phyloP scores from a whole-genome alignment of 2,797 vertebrate species.

The Peromyscus aztecus region DNA sequence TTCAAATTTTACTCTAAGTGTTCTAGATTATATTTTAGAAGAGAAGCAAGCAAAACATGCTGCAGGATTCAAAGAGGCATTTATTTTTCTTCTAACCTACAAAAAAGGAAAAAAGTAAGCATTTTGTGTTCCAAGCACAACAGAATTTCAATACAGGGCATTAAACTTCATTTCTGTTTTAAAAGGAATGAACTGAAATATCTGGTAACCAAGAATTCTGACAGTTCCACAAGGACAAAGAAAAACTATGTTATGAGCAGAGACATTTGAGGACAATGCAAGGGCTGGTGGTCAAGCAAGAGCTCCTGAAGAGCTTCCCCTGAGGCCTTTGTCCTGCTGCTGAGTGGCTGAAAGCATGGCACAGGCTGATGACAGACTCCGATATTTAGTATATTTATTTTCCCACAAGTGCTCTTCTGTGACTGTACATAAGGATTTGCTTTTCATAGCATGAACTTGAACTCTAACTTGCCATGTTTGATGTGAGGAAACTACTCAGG shows the following conservation, averaged over 20 bases:
- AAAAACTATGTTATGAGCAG: not conserved
- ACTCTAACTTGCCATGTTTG: not conserved
- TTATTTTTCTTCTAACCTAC: not conserved
- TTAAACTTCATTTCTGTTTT: not conserved
- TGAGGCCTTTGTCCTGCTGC: not conserved
- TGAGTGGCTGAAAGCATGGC: not conserved
- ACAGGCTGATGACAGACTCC: not conserved
- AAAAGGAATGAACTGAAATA: not conserved
- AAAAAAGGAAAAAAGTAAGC: not conserved
- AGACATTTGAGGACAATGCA: not conserved
- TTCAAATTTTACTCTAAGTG: not conserved
- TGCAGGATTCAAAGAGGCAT: slow-evolving; percentile 3
- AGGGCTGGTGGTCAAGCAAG: not conserved
- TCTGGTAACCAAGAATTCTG: slow-evolving; percentile 6
- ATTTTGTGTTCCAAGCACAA: slow-evolving; percentile 12
- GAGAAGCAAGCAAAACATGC: not conserved
- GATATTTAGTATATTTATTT: not conserved
- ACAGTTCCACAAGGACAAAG: not conserved
- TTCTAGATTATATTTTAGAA: slow-evolving; percentile 26
- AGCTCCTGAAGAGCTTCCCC: slow-evolving; percentile 1
- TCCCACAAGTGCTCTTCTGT: not conserved
- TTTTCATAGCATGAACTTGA: slow-evolving; percentile 21
- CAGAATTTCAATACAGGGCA: not conserved
- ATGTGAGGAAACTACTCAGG: not conserved
- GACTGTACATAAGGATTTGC: not conserved